phyloP scores from a whole-genome alignment of 2,113 vertebrate genomes.

The Apus apus region DNA sequence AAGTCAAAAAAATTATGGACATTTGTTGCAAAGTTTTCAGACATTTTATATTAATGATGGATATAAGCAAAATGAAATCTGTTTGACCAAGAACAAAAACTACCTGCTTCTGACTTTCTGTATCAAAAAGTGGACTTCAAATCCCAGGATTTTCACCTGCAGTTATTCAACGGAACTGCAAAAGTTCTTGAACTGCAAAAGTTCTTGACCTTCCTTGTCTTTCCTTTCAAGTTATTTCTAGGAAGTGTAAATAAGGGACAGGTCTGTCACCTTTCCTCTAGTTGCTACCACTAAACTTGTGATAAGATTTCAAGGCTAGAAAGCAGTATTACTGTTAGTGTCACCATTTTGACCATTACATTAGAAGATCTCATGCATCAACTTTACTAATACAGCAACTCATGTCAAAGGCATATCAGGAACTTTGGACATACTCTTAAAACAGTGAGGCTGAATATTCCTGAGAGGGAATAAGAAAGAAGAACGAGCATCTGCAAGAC shows the following conservation, averaged over 20 bases:
- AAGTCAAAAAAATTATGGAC: not conserved
- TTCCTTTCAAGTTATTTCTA: not conserved
- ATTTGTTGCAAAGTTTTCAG: not conserved
- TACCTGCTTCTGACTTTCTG: not conserved
- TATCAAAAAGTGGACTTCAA: not conserved
- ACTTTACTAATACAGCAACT: not conserved
- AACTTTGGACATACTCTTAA: not conserved
- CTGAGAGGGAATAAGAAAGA: not conserved
- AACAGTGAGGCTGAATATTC: not conserved
- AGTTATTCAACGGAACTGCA: not conserved
- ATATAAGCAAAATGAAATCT: not conserved
- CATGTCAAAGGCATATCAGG: accelerated
- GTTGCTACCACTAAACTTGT: not conserved
- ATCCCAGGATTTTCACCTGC: not conserved
- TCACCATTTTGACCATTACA: not conserved
- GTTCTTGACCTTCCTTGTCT: not conserved
- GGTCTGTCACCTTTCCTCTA: not conserved
- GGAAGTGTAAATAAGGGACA: not conserved
- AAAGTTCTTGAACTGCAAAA: not conserved
- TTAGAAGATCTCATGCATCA: not conserved
- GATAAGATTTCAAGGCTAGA: not conserved
- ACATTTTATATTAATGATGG: not conserved
- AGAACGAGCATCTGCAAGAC: not conserved
- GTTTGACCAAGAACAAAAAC: not conserved
- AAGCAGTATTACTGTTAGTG: not conserved